These are phyloP conservation scores for Ceratina australensis DNA, from an alignment of 1,140 invertebrate genomes.

Conservation along the genomic window DNA sequence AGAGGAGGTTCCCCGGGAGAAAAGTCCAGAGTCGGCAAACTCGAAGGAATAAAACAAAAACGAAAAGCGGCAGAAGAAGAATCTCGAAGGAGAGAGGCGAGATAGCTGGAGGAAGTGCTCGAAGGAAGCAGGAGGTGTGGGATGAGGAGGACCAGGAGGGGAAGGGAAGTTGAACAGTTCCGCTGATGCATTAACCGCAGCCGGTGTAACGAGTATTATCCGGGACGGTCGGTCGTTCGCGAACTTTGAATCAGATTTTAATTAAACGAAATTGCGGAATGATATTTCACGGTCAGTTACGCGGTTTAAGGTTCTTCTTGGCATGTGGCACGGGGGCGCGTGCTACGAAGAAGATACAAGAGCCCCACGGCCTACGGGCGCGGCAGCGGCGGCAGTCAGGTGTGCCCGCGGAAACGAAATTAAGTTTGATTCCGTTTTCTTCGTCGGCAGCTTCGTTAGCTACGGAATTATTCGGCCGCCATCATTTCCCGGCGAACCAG, in stretches of 20 bases:
- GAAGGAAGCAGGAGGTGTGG: too few relatives aligned
- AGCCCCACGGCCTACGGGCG: slow-evolving; percentile 4
- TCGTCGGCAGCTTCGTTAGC: slow-evolving; percentile 50
- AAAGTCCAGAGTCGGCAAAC: background rate
- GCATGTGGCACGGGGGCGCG: slow-evolving; percentile 10
- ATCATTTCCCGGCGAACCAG: slow-evolving; percentile 46
- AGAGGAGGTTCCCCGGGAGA: background rate
- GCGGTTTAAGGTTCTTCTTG: slow-evolving; percentile 14
- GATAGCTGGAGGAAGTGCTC: slow-evolving; percentile 1
- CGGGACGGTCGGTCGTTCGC: slow-evolving; percentile 55
- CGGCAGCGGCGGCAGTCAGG: slow-evolving; percentile 60
- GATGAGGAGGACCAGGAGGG: background rate
- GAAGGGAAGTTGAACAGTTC: slow-evolving; percentile 72
- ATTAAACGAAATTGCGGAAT: slow-evolving; percentile 79
- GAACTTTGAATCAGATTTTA: slow-evolving; percentile 79
- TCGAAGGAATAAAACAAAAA: background rate
- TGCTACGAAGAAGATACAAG: background rate
- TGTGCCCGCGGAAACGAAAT: slow-evolving; percentile 69
- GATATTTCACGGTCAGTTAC: slow-evolving; percentile 71
- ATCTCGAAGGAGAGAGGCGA: background rate
- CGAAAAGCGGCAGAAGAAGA: background rate
- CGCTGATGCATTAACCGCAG: slow-evolving; percentile 78
- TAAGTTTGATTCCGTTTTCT: slow-evolving; percentile 67
- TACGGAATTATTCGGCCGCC: slow-evolving; percentile 35
- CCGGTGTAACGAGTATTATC: slow-evolving; percentile 66